Conservation (phyloP, 2,888 invertebrate species). For the Lumbricus terrestris region DNA sequence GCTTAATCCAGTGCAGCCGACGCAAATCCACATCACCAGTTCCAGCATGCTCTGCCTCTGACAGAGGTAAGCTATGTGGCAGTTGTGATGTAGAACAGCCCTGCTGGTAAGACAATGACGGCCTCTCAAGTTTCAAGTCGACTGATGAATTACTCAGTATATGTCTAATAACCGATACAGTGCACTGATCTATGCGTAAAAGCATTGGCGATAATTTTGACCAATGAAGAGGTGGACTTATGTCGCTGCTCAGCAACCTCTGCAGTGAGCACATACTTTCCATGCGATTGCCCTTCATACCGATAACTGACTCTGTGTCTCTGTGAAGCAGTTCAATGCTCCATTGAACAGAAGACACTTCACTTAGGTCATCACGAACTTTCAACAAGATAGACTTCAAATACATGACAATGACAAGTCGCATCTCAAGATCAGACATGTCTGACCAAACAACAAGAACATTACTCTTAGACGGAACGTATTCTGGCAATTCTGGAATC, state of each 20-base stretch:
- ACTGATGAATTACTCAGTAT: background rate
- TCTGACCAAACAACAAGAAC: background rate
- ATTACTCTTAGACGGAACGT: background rate
- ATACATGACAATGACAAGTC: background rate
- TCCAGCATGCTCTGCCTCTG: background rate
- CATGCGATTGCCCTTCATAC: background rate
- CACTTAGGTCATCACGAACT: background rate
- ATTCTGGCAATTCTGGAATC: background rate
- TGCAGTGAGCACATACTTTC: background rate
- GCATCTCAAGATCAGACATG: background rate
- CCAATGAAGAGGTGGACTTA: background rate
- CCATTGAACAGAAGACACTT: background rate
- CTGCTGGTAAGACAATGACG: background rate
- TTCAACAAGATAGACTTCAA: background rate
- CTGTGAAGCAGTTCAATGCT: background rate
- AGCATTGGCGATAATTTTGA: background rate
- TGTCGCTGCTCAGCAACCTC: background rate
- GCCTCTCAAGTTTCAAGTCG: background rate
- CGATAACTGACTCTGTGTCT: background rate
- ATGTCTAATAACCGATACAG: background rate
- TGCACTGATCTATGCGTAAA: background rate
- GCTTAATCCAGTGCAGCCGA: background rate
- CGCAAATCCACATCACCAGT: constrained; percentile 10
- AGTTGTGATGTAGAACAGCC: background rate
- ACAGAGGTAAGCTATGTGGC: background rate